These are phyloP conservation scores for Ciconia boyciana DNA, from an alignment of 2,113 vertebrate species.

Conservation along the genomic window DNA sequence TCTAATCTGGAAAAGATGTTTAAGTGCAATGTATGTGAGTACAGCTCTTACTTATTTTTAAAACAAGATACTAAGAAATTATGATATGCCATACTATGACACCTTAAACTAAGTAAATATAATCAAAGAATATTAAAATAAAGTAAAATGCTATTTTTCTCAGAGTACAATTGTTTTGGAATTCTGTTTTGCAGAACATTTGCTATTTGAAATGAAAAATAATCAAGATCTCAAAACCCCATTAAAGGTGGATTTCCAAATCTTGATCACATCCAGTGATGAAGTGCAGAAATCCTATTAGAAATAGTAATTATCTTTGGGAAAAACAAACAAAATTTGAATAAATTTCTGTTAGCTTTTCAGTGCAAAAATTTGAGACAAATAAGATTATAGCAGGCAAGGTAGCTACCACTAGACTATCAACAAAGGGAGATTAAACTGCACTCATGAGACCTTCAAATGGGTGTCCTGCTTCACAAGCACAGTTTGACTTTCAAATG, in stretches of 20 bases:
- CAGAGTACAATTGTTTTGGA: background rate
- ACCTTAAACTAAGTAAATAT: background rate
- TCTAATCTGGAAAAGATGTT: background rate
- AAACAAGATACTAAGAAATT: background rate
- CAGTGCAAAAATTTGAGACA: background rate
- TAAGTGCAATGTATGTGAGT: background rate
- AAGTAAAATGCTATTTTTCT: background rate
- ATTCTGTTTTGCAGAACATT: background rate
- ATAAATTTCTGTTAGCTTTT: background rate
- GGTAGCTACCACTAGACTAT: background rate
- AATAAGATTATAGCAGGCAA: background rate
- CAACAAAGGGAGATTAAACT: background rate
- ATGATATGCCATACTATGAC: background rate
- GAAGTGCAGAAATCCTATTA: background rate
- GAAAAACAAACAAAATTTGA: background rate
- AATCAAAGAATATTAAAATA: background rate
- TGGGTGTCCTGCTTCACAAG: background rate
- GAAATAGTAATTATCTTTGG: background rate
- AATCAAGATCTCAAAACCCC: background rate
- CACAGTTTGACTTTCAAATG: slow-evolving; percentile 3
- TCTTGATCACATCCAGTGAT: background rate
- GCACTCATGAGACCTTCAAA: background rate
- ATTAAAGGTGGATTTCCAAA: background rate
- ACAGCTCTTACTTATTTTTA: background rate
- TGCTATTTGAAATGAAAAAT: background rate